Evolutionary conservation across 2,888 invertebrate genomes (phyloP).

Genomic region (Cyclophora albipunctata): DNA sequence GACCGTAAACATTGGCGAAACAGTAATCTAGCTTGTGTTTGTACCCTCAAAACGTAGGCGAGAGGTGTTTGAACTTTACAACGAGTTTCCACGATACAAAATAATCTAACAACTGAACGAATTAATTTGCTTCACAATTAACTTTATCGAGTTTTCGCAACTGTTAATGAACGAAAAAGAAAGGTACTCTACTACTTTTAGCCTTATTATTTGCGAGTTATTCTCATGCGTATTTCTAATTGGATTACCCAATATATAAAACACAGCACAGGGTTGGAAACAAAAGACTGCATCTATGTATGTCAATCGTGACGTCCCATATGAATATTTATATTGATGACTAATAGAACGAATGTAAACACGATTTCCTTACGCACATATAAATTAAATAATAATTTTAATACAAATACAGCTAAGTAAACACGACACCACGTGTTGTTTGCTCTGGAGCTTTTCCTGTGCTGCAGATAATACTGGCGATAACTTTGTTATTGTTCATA

Average conservation of each 20-base stretch:
- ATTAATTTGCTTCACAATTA: slow-evolving; percentile 2
- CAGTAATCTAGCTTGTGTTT: slow-evolving; percentile 33
- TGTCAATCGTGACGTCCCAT: too few relatives aligned
- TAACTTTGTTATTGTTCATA: neutral
- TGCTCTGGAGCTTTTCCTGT: slow-evolving; percentile 11
- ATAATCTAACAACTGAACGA: slow-evolving; percentile 4
- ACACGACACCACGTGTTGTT: slow-evolving; percentile 26
- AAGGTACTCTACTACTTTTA: too few relatives aligned
- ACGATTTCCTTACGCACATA: neutral
- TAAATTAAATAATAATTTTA: slow-evolving; percentile 10
- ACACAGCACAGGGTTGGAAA: too few relatives aligned
- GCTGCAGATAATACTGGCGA: slow-evolving; percentile 2
- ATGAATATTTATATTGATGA: too few relatives aligned
- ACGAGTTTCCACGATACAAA: slow-evolving; percentile 7
- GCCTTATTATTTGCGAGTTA: too few relatives aligned
- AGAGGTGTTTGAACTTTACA: slow-evolving; percentile 40
- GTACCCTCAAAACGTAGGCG: slow-evolving; percentile 41
- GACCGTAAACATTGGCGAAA: slow-evolving; percentile 35
- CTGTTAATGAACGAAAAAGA: slow-evolving; percentile 57
- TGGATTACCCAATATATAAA: too few relatives aligned
- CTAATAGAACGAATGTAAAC: too few relatives aligned
- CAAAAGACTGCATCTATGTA: too few relatives aligned
- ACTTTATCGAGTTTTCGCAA: slow-evolving; percentile 3
- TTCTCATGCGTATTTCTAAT: too few relatives aligned
- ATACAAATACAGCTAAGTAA: slow-evolving; percentile 29